Base-by-base conservation (phyloP, 2,888 invertebrate species). In the Volucella zonaria region DNA sequence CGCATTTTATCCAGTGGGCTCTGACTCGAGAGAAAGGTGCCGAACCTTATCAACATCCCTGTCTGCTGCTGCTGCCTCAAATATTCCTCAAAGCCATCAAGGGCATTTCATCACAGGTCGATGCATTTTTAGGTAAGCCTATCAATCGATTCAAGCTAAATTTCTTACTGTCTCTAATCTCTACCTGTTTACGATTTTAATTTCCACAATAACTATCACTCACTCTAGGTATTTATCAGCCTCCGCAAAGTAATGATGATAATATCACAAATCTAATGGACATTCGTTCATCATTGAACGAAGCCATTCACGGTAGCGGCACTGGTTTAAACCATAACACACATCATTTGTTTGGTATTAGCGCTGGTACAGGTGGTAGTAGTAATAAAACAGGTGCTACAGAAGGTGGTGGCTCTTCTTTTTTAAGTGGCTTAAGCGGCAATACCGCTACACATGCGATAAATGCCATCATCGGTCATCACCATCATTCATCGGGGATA, bases 51-150 rank as follows among this genome's bases (percentile, higher is more conserved):
- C 97, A 97, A 89, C 98, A 98, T 92, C 96, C 97, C 0, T 97
- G 97, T 89, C 92, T 98, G 18, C 94, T 95, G 86, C 93, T 95
- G 12, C 92, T 99, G 87, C 98, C 98, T 0, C 93, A 95, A 86
- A 98, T 98, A 90, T 99, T 99, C 93, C 94, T 96, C 88, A 97
- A 96, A 90, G 98, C 98, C 9, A 97, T 99, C 93, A 96, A 96
- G 92, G 98, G 98, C 49, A 94, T 99, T 81, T 97, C 98, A 0
- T 96, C 96, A 42, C 96, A 98, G 90, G 97, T 98, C 12, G 98
- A 99, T 93, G 97, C 98, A 1, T 99, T 98, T 93, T 93, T 99
- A 87, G 98, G 98, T 97, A 93, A 92, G 93, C 81, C 14, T 18
- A 3, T 10, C 8, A n/a, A 18, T 1, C 15, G n/a, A 38, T 12